phyloP scores from a whole-genome alignment of 2,113 vertebrate species.

The Brienomyrus brachyistius region DNA sequence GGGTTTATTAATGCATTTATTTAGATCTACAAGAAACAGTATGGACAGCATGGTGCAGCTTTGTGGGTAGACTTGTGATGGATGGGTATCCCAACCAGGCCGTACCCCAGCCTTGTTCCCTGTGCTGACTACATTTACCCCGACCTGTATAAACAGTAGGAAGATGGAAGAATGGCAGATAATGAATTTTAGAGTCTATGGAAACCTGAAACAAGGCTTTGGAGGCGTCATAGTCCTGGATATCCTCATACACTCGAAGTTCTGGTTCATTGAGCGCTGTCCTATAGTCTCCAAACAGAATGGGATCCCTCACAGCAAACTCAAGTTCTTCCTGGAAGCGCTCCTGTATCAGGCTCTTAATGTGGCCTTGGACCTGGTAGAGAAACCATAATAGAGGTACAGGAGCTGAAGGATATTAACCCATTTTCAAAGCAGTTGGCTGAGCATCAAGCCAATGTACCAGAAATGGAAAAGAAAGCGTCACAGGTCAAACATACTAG shows the following conservation, averaged over 20 bases:
- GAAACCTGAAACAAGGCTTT: constrained; percentile 85
- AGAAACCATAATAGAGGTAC: not conserved
- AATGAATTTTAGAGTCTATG: not conserved
- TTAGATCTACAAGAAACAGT: not conserved
- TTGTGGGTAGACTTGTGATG: not conserved
- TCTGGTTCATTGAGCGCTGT: constrained; percentile 73
- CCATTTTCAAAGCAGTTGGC: not conserved
- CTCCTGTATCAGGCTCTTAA: constrained; percentile 63
- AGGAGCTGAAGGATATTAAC: not conserved
- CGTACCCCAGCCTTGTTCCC: not conserved
- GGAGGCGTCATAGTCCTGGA: constrained; percentile 81
- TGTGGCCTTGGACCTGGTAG: constrained; percentile 75
- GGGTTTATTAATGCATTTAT: not conserved
- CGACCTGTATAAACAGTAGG: not conserved
- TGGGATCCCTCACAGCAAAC: constrained; percentile 71
- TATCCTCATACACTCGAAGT: constrained; percentile 81
- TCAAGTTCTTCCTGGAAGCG: constrained; percentile 68
- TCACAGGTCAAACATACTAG: constrained; percentile 61
- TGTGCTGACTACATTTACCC: not conserved
- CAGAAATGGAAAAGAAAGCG: not conserved
- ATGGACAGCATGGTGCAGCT: not conserved
- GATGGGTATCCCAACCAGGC: not conserved
- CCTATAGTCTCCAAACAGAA: constrained; percentile 91
- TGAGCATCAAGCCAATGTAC: not conserved
- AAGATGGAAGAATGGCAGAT: not conserved